Conservation (phyloP, 2,797 vertebrate genomes). For the Molothrus ater region DNA sequence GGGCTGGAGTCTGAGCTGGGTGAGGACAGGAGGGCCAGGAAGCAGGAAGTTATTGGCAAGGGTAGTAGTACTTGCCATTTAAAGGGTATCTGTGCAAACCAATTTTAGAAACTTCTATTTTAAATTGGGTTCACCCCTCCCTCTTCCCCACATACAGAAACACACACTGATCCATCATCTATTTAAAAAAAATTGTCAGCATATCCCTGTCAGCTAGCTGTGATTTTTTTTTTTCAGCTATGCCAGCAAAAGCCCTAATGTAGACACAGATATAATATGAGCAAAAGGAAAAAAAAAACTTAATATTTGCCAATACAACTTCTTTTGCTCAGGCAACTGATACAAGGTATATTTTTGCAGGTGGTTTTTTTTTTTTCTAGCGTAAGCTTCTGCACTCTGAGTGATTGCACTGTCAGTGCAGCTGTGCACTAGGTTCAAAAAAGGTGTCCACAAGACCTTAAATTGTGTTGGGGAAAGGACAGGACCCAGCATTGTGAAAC, state of each 20-base stretch:
- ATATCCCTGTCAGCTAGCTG: conserved; percentile 23
- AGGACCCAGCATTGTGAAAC: not conserved
- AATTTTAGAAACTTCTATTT: conserved; percentile 50
- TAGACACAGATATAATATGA: conserved; percentile 20
- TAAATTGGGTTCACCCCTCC: conserved; percentile 4
- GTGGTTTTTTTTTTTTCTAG: not conserved
- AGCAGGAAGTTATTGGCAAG: not conserved
- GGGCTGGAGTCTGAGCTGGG: not conserved
- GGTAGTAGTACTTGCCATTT: not conserved
- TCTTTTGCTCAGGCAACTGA: not conserved
- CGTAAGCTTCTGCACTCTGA: not conserved
- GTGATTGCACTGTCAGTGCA: not conserved
- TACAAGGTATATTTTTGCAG: not conserved
- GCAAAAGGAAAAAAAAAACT: not conserved
- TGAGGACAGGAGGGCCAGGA: not conserved
- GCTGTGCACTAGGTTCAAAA: not conserved
- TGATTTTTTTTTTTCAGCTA: conserved; percentile 40
- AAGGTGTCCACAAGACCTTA: not conserved
- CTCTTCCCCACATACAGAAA: not conserved
- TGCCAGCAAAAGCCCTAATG: conserved; percentile 52
- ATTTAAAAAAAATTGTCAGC: conserved; percentile 45
- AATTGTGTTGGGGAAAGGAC: not conserved
- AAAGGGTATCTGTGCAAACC: conserved; percentile 32
- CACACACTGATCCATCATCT: conserved; percentile 44
- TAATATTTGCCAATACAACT: conserved; percentile 45